Evolutionary conservation across 2,113 vertebrate species (phyloP).

Genomic region (Ursus arctos): DNA sequence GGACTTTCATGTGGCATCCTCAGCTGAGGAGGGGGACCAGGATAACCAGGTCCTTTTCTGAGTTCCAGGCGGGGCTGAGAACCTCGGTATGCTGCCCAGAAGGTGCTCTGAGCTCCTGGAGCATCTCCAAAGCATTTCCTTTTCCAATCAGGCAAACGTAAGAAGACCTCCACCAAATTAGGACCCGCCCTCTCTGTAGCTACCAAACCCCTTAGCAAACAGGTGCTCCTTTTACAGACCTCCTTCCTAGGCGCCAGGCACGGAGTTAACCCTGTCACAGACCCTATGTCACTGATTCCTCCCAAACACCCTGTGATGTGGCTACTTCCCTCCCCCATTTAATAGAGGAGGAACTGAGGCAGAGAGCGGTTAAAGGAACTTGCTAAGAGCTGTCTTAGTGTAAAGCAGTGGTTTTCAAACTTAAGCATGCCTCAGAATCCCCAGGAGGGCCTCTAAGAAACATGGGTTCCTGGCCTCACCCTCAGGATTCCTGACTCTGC

Average conservation of each 20-base stretch:
- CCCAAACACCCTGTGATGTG: too few species aligned
- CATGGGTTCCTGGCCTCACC: too few species aligned
- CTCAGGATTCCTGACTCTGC: neutral
- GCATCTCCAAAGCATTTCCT: neutral
- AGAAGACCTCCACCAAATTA: neutral
- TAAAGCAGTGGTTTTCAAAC: neutral
- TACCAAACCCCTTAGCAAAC: neutral
- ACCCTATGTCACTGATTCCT: neutral
- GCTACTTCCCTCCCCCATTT: neutral
- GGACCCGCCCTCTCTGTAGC: neutral
- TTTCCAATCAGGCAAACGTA: neutral
- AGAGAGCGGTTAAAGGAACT: neutral
- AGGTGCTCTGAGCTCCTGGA: neutral
- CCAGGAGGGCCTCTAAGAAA: neutral
- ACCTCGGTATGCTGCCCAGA: neutral
- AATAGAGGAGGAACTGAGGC: neutral
- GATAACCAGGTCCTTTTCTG: neutral
- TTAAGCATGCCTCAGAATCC: accelerated
- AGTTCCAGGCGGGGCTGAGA: neutral
- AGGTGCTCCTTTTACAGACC: neutral
- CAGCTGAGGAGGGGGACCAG: too few species aligned
- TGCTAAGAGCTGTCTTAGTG: neutral
- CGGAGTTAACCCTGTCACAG: accelerated
- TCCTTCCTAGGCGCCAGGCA: neutral
- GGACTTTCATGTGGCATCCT: neutral